Base-by-base conservation (phyloP, 2,888 invertebrate genomes). In the Tipula helvola region DNA sequence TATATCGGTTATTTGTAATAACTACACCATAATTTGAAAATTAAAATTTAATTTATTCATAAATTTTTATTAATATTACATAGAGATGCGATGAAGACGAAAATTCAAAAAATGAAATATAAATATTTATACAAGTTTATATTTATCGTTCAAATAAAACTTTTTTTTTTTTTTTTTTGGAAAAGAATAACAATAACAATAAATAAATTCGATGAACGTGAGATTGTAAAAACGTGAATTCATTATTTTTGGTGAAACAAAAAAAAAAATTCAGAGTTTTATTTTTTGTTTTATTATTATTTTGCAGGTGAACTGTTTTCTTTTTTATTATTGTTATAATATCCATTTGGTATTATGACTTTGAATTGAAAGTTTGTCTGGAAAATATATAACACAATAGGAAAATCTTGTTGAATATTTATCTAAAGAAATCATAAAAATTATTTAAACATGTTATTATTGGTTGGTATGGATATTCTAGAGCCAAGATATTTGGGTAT, bases 11-110 rank as follows among this genome's bases (percentile, higher is more conserved):
- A 71, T 71, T 71, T 71, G 71, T 71, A 71, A 71, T 71, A 71
- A 71, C 71, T 71, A 71, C 71, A 28, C 71, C 71, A 71, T 71
- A 71, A 71, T 71, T 71, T 71, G 28, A 71, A 71, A 71, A 71
- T 71, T 71, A 71, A 71, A 71, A 71, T 71, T 71, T 71, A 71
- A 71, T 71, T 71, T 71, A 71, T 71, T 71, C 71, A 71, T 71
- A 71, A 71, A 71, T 71, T 71, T 71, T 71, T 71, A 71, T 71
- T 71, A 71, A 71, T 71, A 71, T 71, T 71, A 28, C 28, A 28
- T 28, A 71, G 71, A 71, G 28, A 71, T 28, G 71, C 71, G 71
- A 71, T 71, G 71, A 71, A 71, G 71, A 71, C 10, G 71, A 71
- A 71, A 71, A 71, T 71, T 71, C 71, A 71, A 71, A 71, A 28